Evolutionary conservation across 2,113 vertebrate species (phyloP).

Genomic region (Toxotes jaculatrix): DNA sequence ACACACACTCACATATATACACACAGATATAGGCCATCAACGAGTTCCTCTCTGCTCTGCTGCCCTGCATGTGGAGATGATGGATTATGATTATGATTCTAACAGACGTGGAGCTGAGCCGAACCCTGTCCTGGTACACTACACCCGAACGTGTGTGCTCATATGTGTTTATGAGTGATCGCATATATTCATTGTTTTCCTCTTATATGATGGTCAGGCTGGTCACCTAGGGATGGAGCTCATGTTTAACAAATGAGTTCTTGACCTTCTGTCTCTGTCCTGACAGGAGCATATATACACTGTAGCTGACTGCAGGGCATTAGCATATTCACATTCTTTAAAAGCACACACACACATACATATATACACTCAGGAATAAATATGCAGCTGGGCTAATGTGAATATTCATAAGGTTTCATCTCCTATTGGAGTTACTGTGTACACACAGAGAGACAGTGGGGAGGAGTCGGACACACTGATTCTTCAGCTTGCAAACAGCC

Average conservation of each 20-base stretch:
- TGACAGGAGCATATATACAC: neutral
- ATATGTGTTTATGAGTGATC: neutral
- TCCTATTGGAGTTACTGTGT: conserved; percentile 30
- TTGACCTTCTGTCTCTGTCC: conserved; percentile 1
- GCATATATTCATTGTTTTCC: conserved; percentile 16
- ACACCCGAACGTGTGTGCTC: neutral
- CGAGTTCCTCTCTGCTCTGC: conserved; percentile 18
- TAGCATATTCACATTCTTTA: conserved; percentile 7
- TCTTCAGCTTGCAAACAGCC: neutral
- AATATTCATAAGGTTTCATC: conserved; percentile 55
- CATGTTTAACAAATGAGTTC: conserved; percentile 14
- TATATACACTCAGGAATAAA: neutral
- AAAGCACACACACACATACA: neutral
- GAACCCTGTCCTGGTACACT: neutral
- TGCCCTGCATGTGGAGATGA: conserved; percentile 38
- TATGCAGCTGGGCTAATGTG: conserved; percentile 1
- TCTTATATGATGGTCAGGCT: neutral
- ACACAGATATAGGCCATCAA: neutral
- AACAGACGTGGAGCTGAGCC: conserved; percentile 30
- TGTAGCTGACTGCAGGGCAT: neutral
- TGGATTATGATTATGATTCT: conserved; percentile 42
- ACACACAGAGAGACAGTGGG: neutral
- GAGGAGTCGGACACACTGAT: neutral
- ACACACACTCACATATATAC: neutral
- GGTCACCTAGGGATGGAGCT: conserved; percentile 9